These are phyloP conservation scores for Vidua chalybeata DNA, from an alignment of 2,113 vertebrate genomes.

Conservation along the genomic window DNA sequence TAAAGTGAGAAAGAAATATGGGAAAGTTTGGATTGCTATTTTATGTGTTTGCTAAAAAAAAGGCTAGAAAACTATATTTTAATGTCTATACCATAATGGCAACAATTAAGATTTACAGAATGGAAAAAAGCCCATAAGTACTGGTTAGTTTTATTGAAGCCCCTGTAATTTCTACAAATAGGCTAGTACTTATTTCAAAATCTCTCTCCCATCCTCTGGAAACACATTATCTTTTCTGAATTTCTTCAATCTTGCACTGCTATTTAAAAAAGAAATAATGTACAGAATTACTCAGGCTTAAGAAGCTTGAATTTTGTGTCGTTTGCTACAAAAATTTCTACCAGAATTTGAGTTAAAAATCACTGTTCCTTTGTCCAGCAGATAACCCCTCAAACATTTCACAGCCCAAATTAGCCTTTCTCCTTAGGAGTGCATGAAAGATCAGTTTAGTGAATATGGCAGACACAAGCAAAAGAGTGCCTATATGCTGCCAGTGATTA, in stretches of 20 bases:
- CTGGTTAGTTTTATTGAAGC: background rate
- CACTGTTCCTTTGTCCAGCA: background rate
- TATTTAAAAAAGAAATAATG: background rate
- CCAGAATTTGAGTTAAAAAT: background rate
- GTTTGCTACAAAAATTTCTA: background rate
- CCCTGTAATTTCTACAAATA: background rate
- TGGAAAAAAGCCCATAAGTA: background rate
- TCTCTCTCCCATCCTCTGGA: background rate
- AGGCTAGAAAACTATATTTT: background rate
- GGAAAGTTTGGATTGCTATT: background rate
- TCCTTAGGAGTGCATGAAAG: background rate
- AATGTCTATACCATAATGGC: background rate
- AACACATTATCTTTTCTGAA: background rate
- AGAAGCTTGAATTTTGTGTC: background rate
- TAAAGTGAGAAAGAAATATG: background rate
- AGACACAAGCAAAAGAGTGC: background rate
- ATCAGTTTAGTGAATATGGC: background rate
- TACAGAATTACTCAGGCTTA: background rate
- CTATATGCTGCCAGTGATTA: background rate
- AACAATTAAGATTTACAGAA: background rate
- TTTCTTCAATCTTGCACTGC: background rate
- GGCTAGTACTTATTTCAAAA: background rate
- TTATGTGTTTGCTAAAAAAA: background rate
- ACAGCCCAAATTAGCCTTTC: background rate
- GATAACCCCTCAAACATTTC: background rate